phyloP scores from a whole-genome alignment of 2,797 vertebrate species.

The Chaetodon trifasciatus region DNA sequence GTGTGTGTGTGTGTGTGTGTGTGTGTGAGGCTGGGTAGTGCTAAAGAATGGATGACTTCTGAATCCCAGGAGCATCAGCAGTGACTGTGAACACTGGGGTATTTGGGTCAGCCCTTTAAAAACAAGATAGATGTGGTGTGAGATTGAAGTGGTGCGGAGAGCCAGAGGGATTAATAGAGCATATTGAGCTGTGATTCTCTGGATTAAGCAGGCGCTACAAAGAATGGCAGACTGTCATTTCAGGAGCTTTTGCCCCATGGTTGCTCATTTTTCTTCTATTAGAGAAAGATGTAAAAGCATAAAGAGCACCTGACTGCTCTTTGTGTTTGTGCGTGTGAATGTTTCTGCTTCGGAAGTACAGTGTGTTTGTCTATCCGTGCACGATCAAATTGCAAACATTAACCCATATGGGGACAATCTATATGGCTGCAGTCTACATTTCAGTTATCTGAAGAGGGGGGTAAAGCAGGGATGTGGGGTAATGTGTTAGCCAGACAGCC shows the following conservation, averaged over 20 bases:
- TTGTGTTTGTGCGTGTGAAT: slow-evolving; percentile 47
- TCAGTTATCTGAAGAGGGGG: slow-evolving; percentile 57
- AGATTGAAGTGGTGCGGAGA: slow-evolving; percentile 71
- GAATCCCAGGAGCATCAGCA: slow-evolving; percentile 77
- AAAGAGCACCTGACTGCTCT: slow-evolving; percentile 19
- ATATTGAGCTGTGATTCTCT: slow-evolving; percentile 79
- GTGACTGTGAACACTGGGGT: slow-evolving; percentile 74
- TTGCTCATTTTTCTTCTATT: slow-evolving; percentile 60
- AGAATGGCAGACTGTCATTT: slow-evolving; percentile 61
- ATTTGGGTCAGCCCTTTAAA: slow-evolving; percentile 84
- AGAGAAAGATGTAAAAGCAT: slow-evolving; percentile 23
- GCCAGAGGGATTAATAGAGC: slow-evolving; percentile 80
- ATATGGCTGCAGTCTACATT: slow-evolving; percentile 66
- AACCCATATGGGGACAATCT: slow-evolving; percentile 73
- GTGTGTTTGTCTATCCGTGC: slow-evolving; percentile 61
- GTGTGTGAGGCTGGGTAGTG: slow-evolving; percentile 46
- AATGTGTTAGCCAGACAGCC: slow-evolving; percentile 84
- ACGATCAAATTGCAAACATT: slow-evolving; percentile 69
- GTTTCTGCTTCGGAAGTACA: slow-evolving; percentile 10
- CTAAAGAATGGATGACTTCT: slow-evolving; percentile 78
- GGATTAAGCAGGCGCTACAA: slow-evolving; percentile 79
- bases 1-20: background rate
- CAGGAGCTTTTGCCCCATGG: slow-evolving; percentile 39
- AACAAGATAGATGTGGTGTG: slow-evolving; percentile 73
- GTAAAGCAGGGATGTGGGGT: slow-evolving; percentile 65